These are phyloP conservation scores for Rhodinocichla rosea DNA, from an alignment of 2,113 vertebrate genomes.

Conservation along the genomic window DNA sequence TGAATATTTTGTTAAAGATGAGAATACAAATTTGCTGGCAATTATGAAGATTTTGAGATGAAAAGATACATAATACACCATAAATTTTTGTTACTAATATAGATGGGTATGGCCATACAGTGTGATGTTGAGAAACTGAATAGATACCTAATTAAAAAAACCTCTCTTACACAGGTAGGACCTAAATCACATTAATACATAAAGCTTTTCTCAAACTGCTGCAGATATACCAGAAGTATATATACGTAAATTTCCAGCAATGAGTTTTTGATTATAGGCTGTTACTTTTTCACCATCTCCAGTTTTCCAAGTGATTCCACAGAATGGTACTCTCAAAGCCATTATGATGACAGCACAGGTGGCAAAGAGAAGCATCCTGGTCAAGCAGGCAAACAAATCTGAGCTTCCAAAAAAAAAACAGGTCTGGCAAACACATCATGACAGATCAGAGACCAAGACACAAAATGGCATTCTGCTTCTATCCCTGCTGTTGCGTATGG, in stretches of 20 bases:
- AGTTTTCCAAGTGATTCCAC: not conserved
- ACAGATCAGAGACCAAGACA: not conserved
- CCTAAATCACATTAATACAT: not conserved
- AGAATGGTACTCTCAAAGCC: not conserved
- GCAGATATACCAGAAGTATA: not conserved
- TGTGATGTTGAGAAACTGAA: not conserved
- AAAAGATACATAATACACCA: not conserved
- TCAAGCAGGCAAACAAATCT: not conserved
- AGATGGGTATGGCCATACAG: too few relatives aligned
- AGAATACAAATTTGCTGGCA: not conserved
- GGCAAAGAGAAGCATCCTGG: not conserved
- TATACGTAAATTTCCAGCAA: not conserved
- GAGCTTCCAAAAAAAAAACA: not conserved
- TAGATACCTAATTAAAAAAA: not conserved
- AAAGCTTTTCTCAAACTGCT: not conserved
- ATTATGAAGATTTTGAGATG: not conserved
- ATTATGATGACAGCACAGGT: not conserved
- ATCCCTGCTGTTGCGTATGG: not conserved
- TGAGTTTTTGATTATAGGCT: not conserved
- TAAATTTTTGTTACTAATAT: not conserved
- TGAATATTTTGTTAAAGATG: not conserved
- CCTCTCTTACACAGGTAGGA: not conserved
- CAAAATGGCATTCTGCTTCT: not conserved
- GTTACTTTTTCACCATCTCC: not conserved
- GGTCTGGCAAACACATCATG: not conserved